phyloP scores from a whole-genome alignment of 1,140 invertebrate species.

The Dendroctonus valens region DNA sequence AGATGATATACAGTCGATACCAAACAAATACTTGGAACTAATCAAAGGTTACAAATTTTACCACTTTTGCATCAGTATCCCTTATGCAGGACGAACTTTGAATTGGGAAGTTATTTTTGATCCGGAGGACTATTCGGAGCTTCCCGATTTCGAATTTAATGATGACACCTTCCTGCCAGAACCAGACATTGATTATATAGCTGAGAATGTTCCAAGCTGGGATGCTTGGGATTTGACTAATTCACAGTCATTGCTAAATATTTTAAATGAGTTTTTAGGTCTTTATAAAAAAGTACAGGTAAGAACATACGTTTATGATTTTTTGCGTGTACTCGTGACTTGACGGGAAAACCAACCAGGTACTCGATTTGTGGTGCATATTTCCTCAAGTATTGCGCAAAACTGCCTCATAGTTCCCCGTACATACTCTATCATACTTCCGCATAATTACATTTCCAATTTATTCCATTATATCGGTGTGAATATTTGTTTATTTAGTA shows the following conservation, averaged over 20 bases:
- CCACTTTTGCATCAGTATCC: slow-evolving; percentile 45
- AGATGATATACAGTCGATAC: slow-evolving; percentile 27
- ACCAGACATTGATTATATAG: slow-evolving; percentile 42
- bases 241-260: slow-evolving; percentile 41
- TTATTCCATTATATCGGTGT: too few species aligned
- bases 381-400: too few species aligned
- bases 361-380: too few species aligned
- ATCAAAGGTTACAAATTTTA: slow-evolving; percentile 35
- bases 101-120: slow-evolving; percentile 50
- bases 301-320: slow-evolving; percentile 4
- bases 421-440: too few species aligned
- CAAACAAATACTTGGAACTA: slow-evolving; percentile 29
- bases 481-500: too few species aligned
- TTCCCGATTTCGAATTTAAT: slow-evolving; percentile 50
- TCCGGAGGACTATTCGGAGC: slow-evolving; percentile 41
- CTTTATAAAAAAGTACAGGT: slow-evolving; percentile 48
- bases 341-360: too few species aligned
- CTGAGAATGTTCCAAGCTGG: slow-evolving; percentile 44
- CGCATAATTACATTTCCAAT: too few species aligned
- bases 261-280: slow-evolving; percentile 45
- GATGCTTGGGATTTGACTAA: slow-evolving; percentile 47
- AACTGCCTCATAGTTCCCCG: too few species aligned
- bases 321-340: neutral
- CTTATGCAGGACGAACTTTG: slow-evolving; percentile 46
- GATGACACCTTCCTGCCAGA: slow-evolving; percentile 45